phyloP scores from a whole-genome alignment of 1,140 invertebrate species.

The Samia ricini region DNA sequence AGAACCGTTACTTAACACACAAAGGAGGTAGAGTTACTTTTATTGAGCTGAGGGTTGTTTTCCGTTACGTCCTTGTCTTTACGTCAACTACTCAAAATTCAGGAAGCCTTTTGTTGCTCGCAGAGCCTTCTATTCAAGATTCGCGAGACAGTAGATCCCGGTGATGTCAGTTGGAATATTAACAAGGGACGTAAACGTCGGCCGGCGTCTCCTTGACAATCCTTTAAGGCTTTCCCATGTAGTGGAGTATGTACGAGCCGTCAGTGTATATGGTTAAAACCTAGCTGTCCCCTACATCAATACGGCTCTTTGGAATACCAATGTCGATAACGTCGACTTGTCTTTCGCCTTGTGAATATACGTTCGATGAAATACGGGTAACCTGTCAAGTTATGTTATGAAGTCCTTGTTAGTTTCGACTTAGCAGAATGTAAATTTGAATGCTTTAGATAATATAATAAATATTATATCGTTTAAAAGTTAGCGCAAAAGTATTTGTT shows the following conservation, averaged over 20 bases:
- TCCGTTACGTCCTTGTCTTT: constrained; percentile 28
- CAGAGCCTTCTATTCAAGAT: constrained; percentile 39
- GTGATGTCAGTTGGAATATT: constrained; percentile 46
- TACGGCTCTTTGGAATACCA: constrained; percentile 25
- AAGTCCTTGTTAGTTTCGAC: neutral
- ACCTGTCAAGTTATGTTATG: neutral
- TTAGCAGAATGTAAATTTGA: neutral
- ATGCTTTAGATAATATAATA: too few species aligned
- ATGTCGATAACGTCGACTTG: constrained; percentile 18
- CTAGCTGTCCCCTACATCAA: constrained; percentile 15
- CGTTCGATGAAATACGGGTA: neutral
- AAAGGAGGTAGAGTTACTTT: constrained; percentile 34
- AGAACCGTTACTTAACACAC: constrained; percentile 27
- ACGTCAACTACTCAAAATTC: constrained; percentile 37
- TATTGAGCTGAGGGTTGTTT: constrained; percentile 25
- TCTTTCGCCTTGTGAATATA: neutral
- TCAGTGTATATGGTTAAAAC: neutral
- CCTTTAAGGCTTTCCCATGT: constrained; percentile 34
- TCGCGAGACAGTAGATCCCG: constrained; percentile 39
- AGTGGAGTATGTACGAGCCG: constrained; percentile 14
- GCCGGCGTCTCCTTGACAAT: constrained; percentile 32
- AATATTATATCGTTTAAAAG: neutral
- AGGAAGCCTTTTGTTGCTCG: constrained; percentile 38
- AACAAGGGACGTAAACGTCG: constrained; percentile 38
- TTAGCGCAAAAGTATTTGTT: too few species aligned